Conservation (phyloP, 2,888 invertebrate genomes). For the Malthinus flaveolus region DNA sequence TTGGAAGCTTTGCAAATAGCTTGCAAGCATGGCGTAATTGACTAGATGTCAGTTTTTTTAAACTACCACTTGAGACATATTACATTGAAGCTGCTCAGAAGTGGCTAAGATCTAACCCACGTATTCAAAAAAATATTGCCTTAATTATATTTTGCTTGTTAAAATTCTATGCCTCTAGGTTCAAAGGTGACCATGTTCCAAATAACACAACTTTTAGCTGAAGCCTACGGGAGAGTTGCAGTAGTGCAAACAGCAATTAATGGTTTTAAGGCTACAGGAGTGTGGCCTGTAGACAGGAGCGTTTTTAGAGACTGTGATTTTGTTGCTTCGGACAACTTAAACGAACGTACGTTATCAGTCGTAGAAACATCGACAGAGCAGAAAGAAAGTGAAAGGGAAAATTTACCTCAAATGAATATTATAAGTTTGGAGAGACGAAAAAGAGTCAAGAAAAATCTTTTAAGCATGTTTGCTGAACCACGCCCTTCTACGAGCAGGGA, state of each 20-base stretch:
- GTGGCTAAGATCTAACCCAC: constrained; percentile 27
- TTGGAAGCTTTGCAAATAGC: too few species aligned
- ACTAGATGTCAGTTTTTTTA: constrained; percentile 34
- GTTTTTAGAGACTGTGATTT: constrained; percentile 12
- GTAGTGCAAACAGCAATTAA: constrained; percentile 21
- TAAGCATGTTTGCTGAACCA: not conserved
- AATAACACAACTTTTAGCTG: constrained; percentile 22
- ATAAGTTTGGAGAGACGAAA: not conserved
- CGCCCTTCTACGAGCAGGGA: not conserved
- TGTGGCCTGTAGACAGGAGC: constrained; percentile 30
- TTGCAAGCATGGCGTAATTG: constrained; percentile 32
- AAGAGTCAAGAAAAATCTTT: not conserved
- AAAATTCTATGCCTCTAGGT: too few species aligned
- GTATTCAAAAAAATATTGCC: too few species aligned
- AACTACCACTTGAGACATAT: constrained; percentile 28
- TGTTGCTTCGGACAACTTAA: not conserved
- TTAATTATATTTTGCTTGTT: too few species aligned
- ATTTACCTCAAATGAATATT: not conserved
- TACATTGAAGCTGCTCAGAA: constrained; percentile 29
- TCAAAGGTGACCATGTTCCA: constrained; percentile 19
- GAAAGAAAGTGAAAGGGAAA: not conserved
- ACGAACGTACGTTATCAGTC: too few species aligned
- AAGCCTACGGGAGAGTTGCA: constrained; percentile 29
- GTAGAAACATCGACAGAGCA: not conserved
- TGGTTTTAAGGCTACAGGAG: constrained; percentile 24